A percentile compares a stretch with the other conserved stretches of the same genome.
Conservation (phyloP, 1,140 invertebrate species). For the Drosophila navojoa region DNA sequence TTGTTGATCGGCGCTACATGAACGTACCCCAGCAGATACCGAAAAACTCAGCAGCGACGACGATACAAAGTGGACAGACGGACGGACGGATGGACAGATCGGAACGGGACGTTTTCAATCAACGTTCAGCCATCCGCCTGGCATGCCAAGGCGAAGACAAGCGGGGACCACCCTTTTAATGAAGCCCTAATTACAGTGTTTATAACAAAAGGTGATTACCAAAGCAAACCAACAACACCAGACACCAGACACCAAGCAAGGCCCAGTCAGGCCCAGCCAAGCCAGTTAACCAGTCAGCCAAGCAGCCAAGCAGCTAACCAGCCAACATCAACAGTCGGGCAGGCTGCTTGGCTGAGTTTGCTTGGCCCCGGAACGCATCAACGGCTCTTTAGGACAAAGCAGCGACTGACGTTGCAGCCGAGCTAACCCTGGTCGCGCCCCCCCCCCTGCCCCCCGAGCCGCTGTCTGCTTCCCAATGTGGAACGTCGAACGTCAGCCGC, state of each 20-base stretch:
- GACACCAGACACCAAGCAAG: conserved; percentile 23
- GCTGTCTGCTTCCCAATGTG: not conserved
- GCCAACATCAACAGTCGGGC: conserved; percentile 35
- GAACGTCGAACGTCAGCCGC: conserved; percentile 19
- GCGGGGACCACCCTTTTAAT: conserved; percentile 80
- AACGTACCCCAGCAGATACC: conserved; percentile 25
- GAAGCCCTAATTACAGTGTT: conserved; percentile 82
- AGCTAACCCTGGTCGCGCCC: not conserved
- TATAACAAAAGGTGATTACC: conserved; percentile 82
- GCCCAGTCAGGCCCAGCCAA: conserved; percentile 3
- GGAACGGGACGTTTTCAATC: conserved; percentile 68
- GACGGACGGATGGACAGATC: not conserved
- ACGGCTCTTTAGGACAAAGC: conserved; percentile 64
- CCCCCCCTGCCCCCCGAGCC: not conserved
- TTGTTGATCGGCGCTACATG: conserved; percentile 80
- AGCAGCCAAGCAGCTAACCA: conserved; percentile 44
- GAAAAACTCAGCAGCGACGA: not conserved
- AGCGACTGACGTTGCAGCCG: conserved; percentile 26
- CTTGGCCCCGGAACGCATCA: conserved; percentile 48
- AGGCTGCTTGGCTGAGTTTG: not conserved
- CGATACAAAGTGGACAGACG: not conserved
- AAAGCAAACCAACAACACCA: conserved; percentile 78
- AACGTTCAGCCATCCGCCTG: conserved; percentile 56
- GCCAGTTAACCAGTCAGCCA: conserved; percentile 2
- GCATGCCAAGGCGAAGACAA: conserved; percentile 76